Evolutionary conservation across 2,888 invertebrate species (phyloP), one percentile per base, ranked within the genome.

Genomic region (Nephrocerus scutellatus): DNA sequence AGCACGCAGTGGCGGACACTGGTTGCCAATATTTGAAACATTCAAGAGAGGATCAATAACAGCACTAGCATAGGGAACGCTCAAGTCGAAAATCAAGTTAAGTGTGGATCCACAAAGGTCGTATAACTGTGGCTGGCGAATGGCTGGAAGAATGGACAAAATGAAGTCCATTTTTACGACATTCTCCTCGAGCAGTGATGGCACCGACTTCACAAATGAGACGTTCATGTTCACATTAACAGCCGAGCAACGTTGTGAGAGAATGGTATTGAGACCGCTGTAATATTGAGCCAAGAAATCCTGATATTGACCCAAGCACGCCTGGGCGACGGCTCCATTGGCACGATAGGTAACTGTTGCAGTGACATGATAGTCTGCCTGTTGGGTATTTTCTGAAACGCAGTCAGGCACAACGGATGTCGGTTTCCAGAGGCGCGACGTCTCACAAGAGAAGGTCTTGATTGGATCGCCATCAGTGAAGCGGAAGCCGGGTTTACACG

Each of bases 181-280:
- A 60, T 91, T 91, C 63, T 90, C 89, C 56, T 89, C 88, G 2
- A 87, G 59, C 10, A 90, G 70, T 35, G 74, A 74, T n/a, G 90
- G 84, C 56, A 82, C 74, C 1, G 87, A 83, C 52, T 85, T 82
- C 1, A 92, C 74, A 55, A 93, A 87, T 0, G 90, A 84, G 1
- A 95, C 93, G 57, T 91, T 92, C 75, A 93, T 91, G 60, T 90
- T 87, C 1, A 93, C 90, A 56, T 91, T 92, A 30, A 92, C 88
- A 4, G 90, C 90, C 0, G 93, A 93, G 65, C 95, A 96, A 52
- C 92, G 80, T 59, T 90, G 87, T 1, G 91, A 88, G 10, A 96
- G 72, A 44, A 90, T 74, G 40, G 74, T 78, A 55, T 92, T 91
- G 3, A 96, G 71, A 28, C 81, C 79, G 19, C 72, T 68, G 54